Evolutionary conservation across 1,140 invertebrate species (phyloP), one percentile per base, ranked within the genome.

Genomic region (Charaxes varanes): DNA sequence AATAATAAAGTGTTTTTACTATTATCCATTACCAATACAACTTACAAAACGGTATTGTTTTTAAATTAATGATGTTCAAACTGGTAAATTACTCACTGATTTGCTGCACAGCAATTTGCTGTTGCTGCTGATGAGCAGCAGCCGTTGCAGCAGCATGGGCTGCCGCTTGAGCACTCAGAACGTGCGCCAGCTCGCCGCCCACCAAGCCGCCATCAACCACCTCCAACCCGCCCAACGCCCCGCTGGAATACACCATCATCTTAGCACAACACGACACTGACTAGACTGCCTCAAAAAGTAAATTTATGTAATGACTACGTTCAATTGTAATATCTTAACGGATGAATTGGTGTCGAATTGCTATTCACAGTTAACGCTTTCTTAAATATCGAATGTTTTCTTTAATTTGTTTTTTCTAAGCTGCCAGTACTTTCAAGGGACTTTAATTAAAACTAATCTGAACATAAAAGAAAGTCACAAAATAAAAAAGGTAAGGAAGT

Each of bases 201-300:
- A 80, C 72, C 48, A 80, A 33, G 0, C 70, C 63, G 7, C 72
- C 76, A 19, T 80, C 78, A 38, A 80, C 47, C 38, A 82, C 76
- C 48, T 80, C 78, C 59, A 80, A 64, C 19, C 76, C 78, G 37
- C 76, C 78, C 53, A 80, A 67, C 47, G 72, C 74, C 34, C 78
- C 78, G 48, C 78, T 82, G 62, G 78, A 80, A 79, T 78, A 82
- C 38, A 82, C 67, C 78, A 82, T 76, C 78, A 82, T 82, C 50
- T 66, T 56, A 53, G 28, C 38, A 57, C 43, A 10, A 31, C 12
- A 41, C 24, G 6, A 27, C 31, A 40, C 14, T 12, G 37, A 41
- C 36, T 44, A 40, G 34, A 21, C 21, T 34, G 33, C 31, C 26
- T 19, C 32, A 30, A 35, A n/a, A n/a, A n/a, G n/a, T n/a, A n/a